phyloP scores from a whole-genome alignment of 2,888 invertebrate genomes.

The Parnassius smintheus region DNA sequence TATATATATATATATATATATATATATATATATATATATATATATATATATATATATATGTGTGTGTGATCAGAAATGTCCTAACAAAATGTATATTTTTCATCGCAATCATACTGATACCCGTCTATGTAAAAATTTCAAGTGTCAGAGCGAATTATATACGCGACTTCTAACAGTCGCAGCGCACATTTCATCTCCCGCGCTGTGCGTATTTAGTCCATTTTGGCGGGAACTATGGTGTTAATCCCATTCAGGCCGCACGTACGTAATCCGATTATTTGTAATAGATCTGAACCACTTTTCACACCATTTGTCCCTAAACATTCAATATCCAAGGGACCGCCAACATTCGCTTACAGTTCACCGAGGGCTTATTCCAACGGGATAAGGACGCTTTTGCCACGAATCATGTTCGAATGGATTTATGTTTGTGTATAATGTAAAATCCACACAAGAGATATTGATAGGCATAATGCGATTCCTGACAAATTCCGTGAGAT shows the following conservation, averaged over 20 bases:
- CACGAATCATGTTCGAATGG: background rate
- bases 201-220: slow-evolving; percentile 19
- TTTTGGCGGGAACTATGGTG: slow-evolving; percentile 24
- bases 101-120: background rate
- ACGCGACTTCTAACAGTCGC: background rate
- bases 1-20: too few species aligned
- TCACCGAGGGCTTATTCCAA: background rate
- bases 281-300: slow-evolving; percentile 71
- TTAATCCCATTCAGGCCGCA: slow-evolving; percentile 60
- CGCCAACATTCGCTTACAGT: slow-evolving; percentile 1
- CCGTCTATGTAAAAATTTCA: background rate
- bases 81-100: too few species aligned
- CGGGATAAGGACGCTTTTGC: background rate
- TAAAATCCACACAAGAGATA: slow-evolving; percentile 42
- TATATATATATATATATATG: too few species aligned
- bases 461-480: slow-evolving; percentile 49
- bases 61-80: too few species aligned
- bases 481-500: slow-evolving; percentile 38
- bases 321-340: slow-evolving; percentile 41
- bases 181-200: background rate
- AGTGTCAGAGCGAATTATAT: background rate
- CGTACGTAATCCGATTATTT: slow-evolving; percentile 69
- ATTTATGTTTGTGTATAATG: slow-evolving; percentile 34
- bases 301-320: slow-evolving; percentile 51
- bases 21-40: too few species aligned